These are phyloP conservation scores for Danaus chrysippus DNA, from an alignment of 2,888 invertebrate species.

Conservation along the genomic window DNA sequence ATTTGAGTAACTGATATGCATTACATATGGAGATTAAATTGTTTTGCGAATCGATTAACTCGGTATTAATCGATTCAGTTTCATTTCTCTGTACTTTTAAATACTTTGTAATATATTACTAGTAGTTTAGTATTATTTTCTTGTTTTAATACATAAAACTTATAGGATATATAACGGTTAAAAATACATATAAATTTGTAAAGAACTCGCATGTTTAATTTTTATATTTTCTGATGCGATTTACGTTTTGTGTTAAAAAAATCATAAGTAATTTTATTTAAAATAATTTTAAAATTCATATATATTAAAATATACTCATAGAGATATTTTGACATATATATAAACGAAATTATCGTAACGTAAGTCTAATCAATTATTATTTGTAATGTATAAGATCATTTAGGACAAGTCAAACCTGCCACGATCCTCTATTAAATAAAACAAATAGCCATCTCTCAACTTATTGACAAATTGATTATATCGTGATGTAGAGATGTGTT, in stretches of 20 bases:
- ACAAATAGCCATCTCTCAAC: conserved; percentile 36
- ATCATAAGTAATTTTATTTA: too few species aligned
- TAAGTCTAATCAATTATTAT: conserved; percentile 20
- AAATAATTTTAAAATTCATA: too few species aligned
- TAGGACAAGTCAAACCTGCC: conserved; percentile 36
- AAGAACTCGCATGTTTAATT: too few species aligned
- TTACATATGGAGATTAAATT: conserved; percentile 64
- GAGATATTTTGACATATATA: not conserved
- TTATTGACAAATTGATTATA: conserved; percentile 50
- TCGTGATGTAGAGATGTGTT: conserved; percentile 23
- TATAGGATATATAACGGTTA: not conserved
- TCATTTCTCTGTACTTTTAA: conserved; percentile 53
- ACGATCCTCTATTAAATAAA: conserved; percentile 38
- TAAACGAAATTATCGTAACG: not conserved
- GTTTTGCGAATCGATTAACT: conserved; percentile 74
- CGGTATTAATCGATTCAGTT: conserved; percentile 59
- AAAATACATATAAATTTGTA: too few species aligned
- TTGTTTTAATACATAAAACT: not conserved
- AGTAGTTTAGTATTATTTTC: not conserved
- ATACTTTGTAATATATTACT: conserved; percentile 2
- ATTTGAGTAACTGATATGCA: conserved; percentile 61
- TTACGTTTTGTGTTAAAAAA: too few species aligned
- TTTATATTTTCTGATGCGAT: too few species aligned
- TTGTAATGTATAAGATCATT: conserved; percentile 20
- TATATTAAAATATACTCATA: too few species aligned